These are phyloP conservation scores for Cephus pygmeus DNA, from an alignment of 2,888 invertebrate species.

Conservation along the genomic window DNA sequence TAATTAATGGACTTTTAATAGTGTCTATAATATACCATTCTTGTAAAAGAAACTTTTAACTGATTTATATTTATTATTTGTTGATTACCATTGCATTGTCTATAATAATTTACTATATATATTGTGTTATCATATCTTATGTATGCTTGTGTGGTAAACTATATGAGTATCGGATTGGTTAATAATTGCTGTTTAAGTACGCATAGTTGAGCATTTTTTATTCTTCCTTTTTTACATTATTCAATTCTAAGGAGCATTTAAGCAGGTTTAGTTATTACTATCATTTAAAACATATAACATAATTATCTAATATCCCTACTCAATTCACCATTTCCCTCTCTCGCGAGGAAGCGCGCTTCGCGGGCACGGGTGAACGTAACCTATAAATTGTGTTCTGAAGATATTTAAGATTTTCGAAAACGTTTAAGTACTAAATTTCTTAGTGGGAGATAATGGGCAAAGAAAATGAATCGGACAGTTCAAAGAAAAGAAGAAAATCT, in stretches of 20 bases:
- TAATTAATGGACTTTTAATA: neutral
- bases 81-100: neutral
- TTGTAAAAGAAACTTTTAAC: neutral
- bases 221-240: neutral
- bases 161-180: neutral
- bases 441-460: conserved; percentile 47
- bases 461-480: conserved; percentile 50
- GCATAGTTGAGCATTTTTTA: neutral
- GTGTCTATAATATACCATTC: neutral
- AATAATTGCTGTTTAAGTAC: neutral
- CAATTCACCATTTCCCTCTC: neutral
- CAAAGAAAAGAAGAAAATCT: conserved; percentile 55
- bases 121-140: neutral
- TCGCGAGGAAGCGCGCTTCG: neutral
- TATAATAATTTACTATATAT: neutral
- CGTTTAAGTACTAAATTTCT: neutral
- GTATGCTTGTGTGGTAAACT: neutral
- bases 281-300: neutral
- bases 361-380: neutral
- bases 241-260: neutral
- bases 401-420: neutral
- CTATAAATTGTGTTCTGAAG: neutral
- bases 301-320: neutral
- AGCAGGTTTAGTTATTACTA: neutral
- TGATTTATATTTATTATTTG: neutral